Evolutionary conservation across 2,888 invertebrate species (phyloP).

Genomic region (Hirtodrosophila duncani): DNA sequence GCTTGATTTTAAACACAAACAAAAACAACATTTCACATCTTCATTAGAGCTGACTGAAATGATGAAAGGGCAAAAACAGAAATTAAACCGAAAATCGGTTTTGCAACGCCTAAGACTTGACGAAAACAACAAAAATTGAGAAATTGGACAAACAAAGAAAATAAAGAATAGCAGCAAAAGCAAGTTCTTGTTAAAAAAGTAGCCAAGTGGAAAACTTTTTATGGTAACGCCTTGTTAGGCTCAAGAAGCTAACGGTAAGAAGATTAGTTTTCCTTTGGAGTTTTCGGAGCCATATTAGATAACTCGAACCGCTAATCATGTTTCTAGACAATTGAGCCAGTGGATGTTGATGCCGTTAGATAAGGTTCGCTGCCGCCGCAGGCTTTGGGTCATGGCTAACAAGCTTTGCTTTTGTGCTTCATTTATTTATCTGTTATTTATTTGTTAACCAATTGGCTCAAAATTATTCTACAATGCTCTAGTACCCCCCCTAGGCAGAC

Average conservation of each 20-base stretch:
- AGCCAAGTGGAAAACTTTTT: conserved; percentile 6
- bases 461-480: no score
- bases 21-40: conserved; percentile 11
- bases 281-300: background rate
- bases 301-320: no score
- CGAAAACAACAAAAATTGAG: background rate
- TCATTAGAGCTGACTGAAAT: conserved; percentile 12
- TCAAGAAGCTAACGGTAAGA: conserved; percentile 6
- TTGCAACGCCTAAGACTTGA: conserved; percentile 9
- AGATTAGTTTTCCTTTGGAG: conserved; percentile 1
- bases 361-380: background rate
- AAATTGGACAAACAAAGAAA: background rate
- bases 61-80: conserved; percentile 20
- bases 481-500: no score
- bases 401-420: no score
- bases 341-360: conserved; percentile 19
- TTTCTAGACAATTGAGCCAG: no score
- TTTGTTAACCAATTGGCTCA: no score
- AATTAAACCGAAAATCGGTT: conserved; percentile 12
- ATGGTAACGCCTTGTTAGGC: conserved; percentile 33
- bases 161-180: background rate
- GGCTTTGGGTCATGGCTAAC: conserved; percentile 24
- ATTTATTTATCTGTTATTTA: no score
- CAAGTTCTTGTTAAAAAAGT: conserved; percentile 2
- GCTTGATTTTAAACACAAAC: conserved; percentile 22